Evolutionary conservation across 2,113 vertebrate genomes (phyloP).

Genomic region (Pogonocichla stellata): DNA sequence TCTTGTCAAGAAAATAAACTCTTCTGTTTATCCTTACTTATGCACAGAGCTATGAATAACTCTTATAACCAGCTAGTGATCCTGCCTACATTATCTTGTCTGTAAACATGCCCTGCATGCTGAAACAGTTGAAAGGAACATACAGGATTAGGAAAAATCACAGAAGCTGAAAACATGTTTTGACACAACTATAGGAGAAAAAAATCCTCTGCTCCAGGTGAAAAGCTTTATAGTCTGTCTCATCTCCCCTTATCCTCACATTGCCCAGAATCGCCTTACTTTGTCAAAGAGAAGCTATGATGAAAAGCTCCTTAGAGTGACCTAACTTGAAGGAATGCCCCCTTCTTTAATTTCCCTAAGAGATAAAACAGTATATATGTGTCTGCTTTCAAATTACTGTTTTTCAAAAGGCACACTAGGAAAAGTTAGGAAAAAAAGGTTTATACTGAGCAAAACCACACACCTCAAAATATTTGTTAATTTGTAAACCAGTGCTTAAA

Average conservation of each 20-base stretch:
- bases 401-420: not conserved
- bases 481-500: not conserved
- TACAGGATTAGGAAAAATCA: slow-evolving; percentile 34
- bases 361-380: not conserved
- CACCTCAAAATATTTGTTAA: not conserved
- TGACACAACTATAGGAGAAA: not conserved
- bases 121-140: slow-evolving; percentile 46
- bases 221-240: slow-evolving; percentile 20
- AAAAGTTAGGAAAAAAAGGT: not conserved
- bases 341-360: not conserved
- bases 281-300: not conserved
- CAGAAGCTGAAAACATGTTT: slow-evolving; percentile 26
- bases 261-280: not conserved
- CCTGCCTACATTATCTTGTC: slow-evolving; percentile 4
- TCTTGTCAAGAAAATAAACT: slow-evolving; percentile 42
- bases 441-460: not conserved
- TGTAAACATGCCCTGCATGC: slow-evolving; percentile 18
- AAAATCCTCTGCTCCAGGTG: not conserved
- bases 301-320: not conserved
- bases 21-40: slow-evolving; percentile 40
- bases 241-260: not conserved
- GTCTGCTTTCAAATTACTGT: not conserved
- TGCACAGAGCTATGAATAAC: not conserved
- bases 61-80: slow-evolving; percentile 25
- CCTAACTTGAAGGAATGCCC: not conserved